Percentiles rank a stretch among this genome's conserved stretches.
phyloP scores from a whole-genome alignment of 2,113 vertebrate species.

The Melozone crissalis region DNA sequence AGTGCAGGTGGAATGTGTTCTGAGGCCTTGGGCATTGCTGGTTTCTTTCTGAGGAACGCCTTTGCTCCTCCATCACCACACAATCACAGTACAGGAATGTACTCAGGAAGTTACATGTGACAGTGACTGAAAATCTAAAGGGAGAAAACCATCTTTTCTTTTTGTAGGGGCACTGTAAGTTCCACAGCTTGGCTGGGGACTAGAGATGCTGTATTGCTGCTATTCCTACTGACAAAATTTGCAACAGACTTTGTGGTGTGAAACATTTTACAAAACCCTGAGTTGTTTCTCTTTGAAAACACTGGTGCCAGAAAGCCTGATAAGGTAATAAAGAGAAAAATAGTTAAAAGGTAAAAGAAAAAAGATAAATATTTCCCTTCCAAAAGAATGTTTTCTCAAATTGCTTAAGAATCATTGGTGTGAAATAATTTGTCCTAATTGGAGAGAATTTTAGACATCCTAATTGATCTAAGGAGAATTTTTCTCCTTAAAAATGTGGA shows the following conservation, averaged over 20 bases:
- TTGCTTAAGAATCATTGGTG: background rate
- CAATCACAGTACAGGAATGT: background rate
- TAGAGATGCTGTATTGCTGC: background rate
- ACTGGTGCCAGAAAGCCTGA: background rate
- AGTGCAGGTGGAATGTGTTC: background rate
- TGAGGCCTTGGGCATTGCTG: background rate
- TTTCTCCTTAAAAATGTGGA: background rate
- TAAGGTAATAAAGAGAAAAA: background rate
- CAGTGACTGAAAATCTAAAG: background rate
- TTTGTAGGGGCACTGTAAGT: background rate
- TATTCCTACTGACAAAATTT: background rate
- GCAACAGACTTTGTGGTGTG: background rate
- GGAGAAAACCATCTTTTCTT: background rate
- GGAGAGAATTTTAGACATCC: background rate
- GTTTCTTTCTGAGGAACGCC: background rate
- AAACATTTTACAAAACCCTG: background rate
- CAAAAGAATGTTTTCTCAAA: background rate
- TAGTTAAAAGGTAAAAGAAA: background rate
- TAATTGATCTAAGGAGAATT: background rate
- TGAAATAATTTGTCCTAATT: conserved; percentile 7
- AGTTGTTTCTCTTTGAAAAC: background rate
- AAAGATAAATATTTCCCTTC: background rate
- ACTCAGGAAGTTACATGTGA: background rate
- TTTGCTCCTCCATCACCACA: background rate
- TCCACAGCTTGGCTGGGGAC: background rate